Conservation (phyloP, 2,797 vertebrate species). For the Semaprochilodus insignis region DNA sequence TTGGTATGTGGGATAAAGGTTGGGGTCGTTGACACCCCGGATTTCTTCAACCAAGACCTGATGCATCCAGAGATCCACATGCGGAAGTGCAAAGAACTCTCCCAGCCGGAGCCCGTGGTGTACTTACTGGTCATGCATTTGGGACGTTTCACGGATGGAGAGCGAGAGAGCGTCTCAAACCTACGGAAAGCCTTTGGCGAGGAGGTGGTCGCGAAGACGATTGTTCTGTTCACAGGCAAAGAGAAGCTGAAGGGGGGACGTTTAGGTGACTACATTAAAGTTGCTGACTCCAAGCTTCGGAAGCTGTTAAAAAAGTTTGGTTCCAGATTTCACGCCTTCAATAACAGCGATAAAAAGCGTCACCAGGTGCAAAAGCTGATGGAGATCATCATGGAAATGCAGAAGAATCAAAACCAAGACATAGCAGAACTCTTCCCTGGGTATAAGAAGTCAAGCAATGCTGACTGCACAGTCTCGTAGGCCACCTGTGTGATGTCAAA, state of each 20-base stretch:
- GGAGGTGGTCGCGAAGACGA: not conserved
- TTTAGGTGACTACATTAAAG: conserved; percentile 21
- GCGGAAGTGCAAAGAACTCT: conserved; percentile 13
- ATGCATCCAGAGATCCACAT: conserved; percentile 7
- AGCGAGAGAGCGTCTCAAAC: conserved; percentile 3
- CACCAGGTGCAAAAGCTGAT: not conserved
- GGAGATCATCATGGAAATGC: conserved; percentile 15
- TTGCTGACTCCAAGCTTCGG: conserved; percentile 8
- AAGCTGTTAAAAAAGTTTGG: conserved; percentile 10
- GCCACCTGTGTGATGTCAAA: no score
- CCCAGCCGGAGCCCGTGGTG: conserved; percentile 11
- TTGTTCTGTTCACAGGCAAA: conserved; percentile 42
- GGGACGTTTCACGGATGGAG: conserved; percentile 36
- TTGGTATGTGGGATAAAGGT: conserved; percentile 29
- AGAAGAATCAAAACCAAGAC: not conserved
- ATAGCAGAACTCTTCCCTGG: not conserved
- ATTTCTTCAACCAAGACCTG: conserved; percentile 33
- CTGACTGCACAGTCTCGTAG: not conserved
- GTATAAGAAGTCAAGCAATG: not conserved
- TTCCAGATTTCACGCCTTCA: conserved; percentile 30
- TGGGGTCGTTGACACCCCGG: conserved; percentile 45
- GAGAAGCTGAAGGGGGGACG: conserved; percentile 29
- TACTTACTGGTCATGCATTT: conserved; percentile 43
- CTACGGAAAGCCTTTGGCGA: conserved; percentile 20
- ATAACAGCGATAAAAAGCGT: conserved; percentile 13